Conservation (phyloP, 2,113 vertebrate genomes). For the Ceuthmochares aereus region DNA sequence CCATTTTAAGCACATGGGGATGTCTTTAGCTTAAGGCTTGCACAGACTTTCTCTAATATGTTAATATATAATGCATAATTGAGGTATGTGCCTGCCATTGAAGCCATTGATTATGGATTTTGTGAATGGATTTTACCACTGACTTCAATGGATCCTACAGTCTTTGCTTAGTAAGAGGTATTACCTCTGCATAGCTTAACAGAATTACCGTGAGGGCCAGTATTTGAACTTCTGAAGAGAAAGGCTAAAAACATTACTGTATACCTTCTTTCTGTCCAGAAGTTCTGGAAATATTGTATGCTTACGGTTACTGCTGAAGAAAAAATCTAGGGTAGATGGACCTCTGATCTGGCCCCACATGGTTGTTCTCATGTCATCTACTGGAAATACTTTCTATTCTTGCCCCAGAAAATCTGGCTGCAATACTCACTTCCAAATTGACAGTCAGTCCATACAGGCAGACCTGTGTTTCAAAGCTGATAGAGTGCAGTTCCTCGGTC, state of each 20-base stretch:
- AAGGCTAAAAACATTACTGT: neutral
- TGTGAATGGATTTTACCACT: neutral
- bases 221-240: neutral
- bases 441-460: slow-evolving; percentile 90
- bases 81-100: neutral
- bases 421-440: slow-evolving; percentile 87
- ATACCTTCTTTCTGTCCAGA: neutral
- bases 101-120: too few relatives aligned
- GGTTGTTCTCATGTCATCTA: neutral
- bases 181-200: neutral
- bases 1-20: neutral
- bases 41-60: neutral
- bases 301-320: neutral
- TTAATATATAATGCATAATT: neutral
- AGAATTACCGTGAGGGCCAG: neutral
- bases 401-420: neutral
- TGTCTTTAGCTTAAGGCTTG: neutral
- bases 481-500: slow-evolving; percentile 94
- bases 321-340: neutral
- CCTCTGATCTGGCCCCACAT: neutral
- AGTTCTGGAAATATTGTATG: neutral
- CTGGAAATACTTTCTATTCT: neutral
- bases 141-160: neutral
- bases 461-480: slow-evolving; percentile 93
- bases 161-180: neutral